Base-by-base conservation (phyloP, 2,113 vertebrate genomes). In the Dasypus novemcinctus region DNA sequence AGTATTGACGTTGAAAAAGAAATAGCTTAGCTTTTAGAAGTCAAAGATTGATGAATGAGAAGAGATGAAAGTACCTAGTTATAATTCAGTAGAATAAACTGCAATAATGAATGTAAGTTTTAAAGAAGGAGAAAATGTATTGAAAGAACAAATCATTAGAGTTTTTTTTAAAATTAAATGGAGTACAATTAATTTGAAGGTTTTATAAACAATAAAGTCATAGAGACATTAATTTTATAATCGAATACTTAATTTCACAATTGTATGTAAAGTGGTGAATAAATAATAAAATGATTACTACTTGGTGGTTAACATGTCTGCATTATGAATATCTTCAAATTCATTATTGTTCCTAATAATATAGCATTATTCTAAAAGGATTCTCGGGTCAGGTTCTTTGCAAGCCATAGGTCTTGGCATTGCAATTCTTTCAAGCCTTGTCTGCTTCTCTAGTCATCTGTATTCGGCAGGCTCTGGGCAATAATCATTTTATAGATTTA, bases 401-500 rank as follows among this genome's bases (percentile, higher is more conserved):
- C 12, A 80, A 79, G 9, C 21, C 43, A 15, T 20, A 49, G 72
- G 92, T 59, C 72, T 29, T 80, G 94, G 71, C 74, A 3, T 36
- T 95, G 27, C 64, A 21, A 75, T 72, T 74, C 52, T 78, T 92
- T 7, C 68, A 85, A 84, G 23, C 63, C n/a, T 75, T 33, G 27
- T 63, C 25, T n/a, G 81, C 71, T 94, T 95, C 92, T 81, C 29
- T 79, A 91, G 68, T 76, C 75, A 82, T 95, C 46, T 91, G 38
- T 97, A 84, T 96, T 97, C 97, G 90, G 54, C 0, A 17, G 74
- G 20, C 25, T 91, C 71, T 96, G 90, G 80, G 78, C 97, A 93
- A 96, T 66, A 96, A 92, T 88, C 94, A 96, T 95, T 97, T 97
- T 94, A 85, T 76, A 96, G 92, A 96, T 80, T 90, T 93, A 93